phyloP scores from a whole-genome alignment of 1,140 invertebrate species.

The Anagrus nilaparvatae region DNA sequence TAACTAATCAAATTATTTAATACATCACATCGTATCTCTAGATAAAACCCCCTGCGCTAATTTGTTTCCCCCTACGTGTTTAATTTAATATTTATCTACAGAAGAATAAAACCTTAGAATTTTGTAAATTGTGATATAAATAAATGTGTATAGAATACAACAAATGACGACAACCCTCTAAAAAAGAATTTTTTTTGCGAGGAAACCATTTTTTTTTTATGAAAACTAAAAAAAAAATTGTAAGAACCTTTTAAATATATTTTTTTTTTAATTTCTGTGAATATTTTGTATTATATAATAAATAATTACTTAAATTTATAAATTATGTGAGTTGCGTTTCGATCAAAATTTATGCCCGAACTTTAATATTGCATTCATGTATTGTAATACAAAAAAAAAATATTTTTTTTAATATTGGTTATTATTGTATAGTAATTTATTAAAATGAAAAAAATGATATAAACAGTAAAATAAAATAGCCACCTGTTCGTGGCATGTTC shows the following conservation, averaged over 20 bases:
- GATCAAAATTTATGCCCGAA: slow-evolving; percentile 28
- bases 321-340: slow-evolving; percentile 36
- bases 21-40: too few relatives aligned
- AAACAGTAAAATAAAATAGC: slow-evolving; percentile 22
- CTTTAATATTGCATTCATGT: slow-evolving; percentile 14
- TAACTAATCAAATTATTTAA: too few relatives aligned
- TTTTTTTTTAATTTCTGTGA: slow-evolving; percentile 40
- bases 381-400: too few relatives aligned
- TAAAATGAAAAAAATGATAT: too few relatives aligned
- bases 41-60: too few relatives aligned
- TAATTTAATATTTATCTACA: too few relatives aligned
- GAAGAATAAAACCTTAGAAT: slow-evolving; percentile 31
- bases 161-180: slow-evolving; percentile 27
- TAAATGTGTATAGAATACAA: slow-evolving; percentile 42
- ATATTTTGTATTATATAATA: slow-evolving; percentile 45
- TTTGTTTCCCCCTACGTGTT: too few relatives aligned
- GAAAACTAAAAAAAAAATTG: slow-evolving; percentile 20
- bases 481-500: slow-evolving; percentile 29
- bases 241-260: slow-evolving; percentile 18
- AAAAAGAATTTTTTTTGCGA: slow-evolving; percentile 19
- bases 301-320: slow-evolving; percentile 42
- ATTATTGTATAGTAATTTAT: too few relatives aligned
- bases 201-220: slow-evolving; percentile 32
- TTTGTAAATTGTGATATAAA: slow-evolving; percentile 46
- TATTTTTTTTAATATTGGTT: too few relatives aligned